phyloP scores from a whole-genome alignment of 2,113 vertebrate species.

The Leuciscus idus region DNA sequence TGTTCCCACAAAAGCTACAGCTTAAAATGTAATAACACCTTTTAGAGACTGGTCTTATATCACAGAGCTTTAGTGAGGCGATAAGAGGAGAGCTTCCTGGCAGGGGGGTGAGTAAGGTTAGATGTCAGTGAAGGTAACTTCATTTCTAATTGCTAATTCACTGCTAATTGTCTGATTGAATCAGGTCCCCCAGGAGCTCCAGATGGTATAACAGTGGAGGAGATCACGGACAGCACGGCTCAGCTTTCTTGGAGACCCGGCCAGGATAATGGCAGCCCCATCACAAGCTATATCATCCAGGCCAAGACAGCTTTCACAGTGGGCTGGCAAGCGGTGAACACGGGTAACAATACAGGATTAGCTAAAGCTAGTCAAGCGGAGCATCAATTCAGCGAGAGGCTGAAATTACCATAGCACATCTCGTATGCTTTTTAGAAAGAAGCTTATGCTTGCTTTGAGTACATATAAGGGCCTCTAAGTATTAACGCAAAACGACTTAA shows the following conservation, averaged over 20 bases:
- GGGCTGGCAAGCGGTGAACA: slow-evolving; percentile 89
- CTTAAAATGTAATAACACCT: slow-evolving; percentile 26
- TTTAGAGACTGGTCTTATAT: neutral
- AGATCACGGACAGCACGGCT: slow-evolving; percentile 89
- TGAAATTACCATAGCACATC: slow-evolving; percentile 33
- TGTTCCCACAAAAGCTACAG: neutral
- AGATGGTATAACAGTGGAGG: slow-evolving; percentile 83
- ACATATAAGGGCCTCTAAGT: slow-evolving; percentile 26
- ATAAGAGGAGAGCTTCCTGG: neutral
- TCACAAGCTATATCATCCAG: slow-evolving; percentile 84
- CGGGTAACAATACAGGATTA: slow-evolving; percentile 76
- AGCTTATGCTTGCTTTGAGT: slow-evolving; percentile 22
- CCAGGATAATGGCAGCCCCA: slow-evolving; percentile 88
- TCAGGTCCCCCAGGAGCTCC: slow-evolving; percentile 90
- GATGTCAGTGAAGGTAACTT: slow-evolving; percentile 58
- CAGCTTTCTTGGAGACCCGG: slow-evolving; percentile 89
- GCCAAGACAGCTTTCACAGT: slow-evolving; percentile 91
- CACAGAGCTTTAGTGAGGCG: neutral
- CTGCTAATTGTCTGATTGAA: slow-evolving; percentile 62
- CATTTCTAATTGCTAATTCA: slow-evolving; percentile 39
- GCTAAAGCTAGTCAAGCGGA: slow-evolving; percentile 33
- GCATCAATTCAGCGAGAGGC: slow-evolving; percentile 1
- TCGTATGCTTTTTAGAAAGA: slow-evolving; percentile 23
- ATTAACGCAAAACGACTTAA: slow-evolving; percentile 14
- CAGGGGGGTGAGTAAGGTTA: slow-evolving; percentile 29